Base-by-base conservation (phyloP, 1,140 invertebrate species). In the Cyclargus thomasi region DNA sequence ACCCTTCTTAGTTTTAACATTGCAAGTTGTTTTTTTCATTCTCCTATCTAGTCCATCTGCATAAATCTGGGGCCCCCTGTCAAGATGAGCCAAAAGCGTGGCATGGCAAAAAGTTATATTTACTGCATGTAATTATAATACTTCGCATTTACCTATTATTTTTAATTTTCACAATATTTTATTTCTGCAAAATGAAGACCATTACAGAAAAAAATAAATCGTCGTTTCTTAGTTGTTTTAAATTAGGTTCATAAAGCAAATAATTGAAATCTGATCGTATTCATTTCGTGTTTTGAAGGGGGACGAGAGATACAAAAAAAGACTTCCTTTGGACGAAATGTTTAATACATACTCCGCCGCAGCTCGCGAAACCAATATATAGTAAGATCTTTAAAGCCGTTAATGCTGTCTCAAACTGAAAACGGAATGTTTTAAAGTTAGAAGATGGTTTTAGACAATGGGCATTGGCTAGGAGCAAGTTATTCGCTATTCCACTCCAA, bases 301-400 rank as follows among this genome's bases (percentile, higher is more conserved):
- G n/a, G 53, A 10, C 53, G 16, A 55, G 18, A 55, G 53, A 7
- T n/a, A 20, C 53, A n/a, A 55, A 55, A 53, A 29, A 65, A 47
- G n/a, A 68, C 67, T 73, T 73, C 53, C 63, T 70, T 70, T 65
- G 62, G 63, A 55, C 18, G 6, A 55, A 18, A 17, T 55, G 18
- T 55, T 55, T 64, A 65, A 63, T 57, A 62, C 59, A 68, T 67
- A 67, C 67, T 68, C 68, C 57, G 67, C 62, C 70, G 65, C 53
- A 72, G 71, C 65, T 77, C 75, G 68, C 64, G 69, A 63, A 70
- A 71, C 70, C 73, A 70, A 63, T 65, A 73, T 79, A 73, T 78
- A 78, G 72, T 63, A 77, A 65, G 71, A 73, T 78, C 72, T 78
- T 79, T 74, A 72, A 74, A 73, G 76, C 78, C 77, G 76, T 80